Evolutionary conservation across 1,140 invertebrate genomes (phyloP), one percentile per base, ranked within the genome.

Genomic region (Oreohelix idahoensis): DNA sequence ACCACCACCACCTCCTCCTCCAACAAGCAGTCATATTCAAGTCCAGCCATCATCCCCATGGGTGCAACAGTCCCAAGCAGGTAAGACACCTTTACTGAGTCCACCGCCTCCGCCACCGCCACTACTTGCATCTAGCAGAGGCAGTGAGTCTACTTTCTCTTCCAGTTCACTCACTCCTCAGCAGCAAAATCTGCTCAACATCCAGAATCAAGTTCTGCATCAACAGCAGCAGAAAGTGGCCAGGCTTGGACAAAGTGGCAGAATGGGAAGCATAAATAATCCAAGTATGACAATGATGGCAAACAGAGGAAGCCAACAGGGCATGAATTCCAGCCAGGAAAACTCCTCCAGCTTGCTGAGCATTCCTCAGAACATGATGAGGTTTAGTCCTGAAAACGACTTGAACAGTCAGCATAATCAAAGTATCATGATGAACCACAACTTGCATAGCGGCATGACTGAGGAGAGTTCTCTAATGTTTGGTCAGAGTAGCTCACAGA

Each of bases 1-100:
- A 66, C 74, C 89, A 58, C 80, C 90, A 84, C 85, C 90, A 42
- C 88, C 90, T 1, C 91, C 91, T 58, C 91, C 91, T 20, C 90
- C 91, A 17, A 91, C 90, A 17, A 86, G 82, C 73, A 89, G 85
- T 63, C 81, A 86, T 76, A 84, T 84, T 36, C 71, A 69, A 71
- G 51, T 23, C 35, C 66, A 66, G 49, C n/a, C 69, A n/a, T 83
- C 77, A 38, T 77, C 86, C 74, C 83, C 88, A 39, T 89, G 86
- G 88, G 86, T 91, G 85, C 91, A 91, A 69, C 71, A 89, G 84
- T 71, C 87, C 83, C 88, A 87, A 84, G 84, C 80, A 85, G 80
- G 84, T 83, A 80, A 80, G 42, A 26, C 66, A 49, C n/a, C 20
- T 29, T 66, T 66, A 23, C 63, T 66, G 63, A 35, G 29, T 35